A percentile compares a stretch with the other conserved stretches of the same genome.
Conservation (phyloP, 2,797 vertebrate species). For the Anguilla obscura region DNA sequence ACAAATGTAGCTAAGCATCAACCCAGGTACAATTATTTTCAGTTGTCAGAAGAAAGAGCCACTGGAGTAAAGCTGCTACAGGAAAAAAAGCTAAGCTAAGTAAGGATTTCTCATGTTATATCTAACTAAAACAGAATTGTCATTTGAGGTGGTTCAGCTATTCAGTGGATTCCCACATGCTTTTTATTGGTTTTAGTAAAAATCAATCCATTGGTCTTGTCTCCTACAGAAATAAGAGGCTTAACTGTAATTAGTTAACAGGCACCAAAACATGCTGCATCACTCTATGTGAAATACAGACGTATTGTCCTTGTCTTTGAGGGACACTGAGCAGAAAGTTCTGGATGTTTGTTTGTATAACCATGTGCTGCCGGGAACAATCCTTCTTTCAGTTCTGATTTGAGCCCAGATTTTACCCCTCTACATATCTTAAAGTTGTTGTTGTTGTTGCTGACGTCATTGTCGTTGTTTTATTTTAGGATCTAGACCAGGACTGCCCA, state of each 20-base stretch:
- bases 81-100: background rate
- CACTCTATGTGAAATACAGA: background rate
- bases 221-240: background rate
- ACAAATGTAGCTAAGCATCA: background rate
- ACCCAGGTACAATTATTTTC: background rate
- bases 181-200: background rate
- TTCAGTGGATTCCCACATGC: background rate
- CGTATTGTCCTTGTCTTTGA: background rate
- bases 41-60: background rate
- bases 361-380: background rate
- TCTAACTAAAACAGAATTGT: background rate
- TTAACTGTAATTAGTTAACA: background rate
- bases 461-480: no score
- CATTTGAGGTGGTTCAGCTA: background rate
- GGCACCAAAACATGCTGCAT: background rate
- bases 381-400: background rate
- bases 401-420: background rate
- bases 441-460: background rate
- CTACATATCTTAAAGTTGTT: background rate
- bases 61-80: background rate
- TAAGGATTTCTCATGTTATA: background rate
- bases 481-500: no score
- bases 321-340: background rate
- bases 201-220: background rate
- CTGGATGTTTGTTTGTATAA: background rate